Base-by-base conservation (phyloP, 1,140 invertebrate genomes). In the Himalopsyche phryganea region DNA sequence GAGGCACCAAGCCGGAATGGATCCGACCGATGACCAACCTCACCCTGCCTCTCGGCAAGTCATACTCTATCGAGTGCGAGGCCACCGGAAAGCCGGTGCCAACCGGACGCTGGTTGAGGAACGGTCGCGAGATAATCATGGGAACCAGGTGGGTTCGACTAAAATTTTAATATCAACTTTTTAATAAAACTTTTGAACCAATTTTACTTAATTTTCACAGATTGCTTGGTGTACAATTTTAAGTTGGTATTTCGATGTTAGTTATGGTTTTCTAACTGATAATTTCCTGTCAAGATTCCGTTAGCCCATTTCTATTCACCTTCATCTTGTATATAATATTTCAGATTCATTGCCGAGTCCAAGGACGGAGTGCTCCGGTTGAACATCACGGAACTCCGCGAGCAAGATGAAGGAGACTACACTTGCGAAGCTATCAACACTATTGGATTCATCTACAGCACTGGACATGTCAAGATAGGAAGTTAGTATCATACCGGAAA, bases 381-480 rank as follows among this genome's bases (percentile, higher is more conserved):
- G n/a, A 87, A 90, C 56, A 91, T 99, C 66, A 83, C 83, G 40
- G 95, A 98, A 67, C 85, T 96, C n/a, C 82, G 87, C 66, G 89
- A 95, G 49, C 85, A 88, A 6, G 97, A 99, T 70, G 91, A 94
- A 58, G 96, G 95, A 14, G 93, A 98, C 68, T 98, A 97, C 73
- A 94, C 90, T 1, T 99, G 96, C 70, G 94, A 98, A 69, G 90
- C 97, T 11, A 86, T 85, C 62, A 99, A 99, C 77, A 83, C 88
- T 10, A 83, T 97, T 20, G 98, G 98, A 40, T 86, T 89, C 64
- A 91, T 92, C 1, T 87, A 88, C 44, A 94, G 90, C 42, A 90
- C 88, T 9, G 88, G 88, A 19, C 84, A 89, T 58, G 77, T 99
- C 1, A 93, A 91, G 77, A 93, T 98, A 62, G 92, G 92, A 72